Percentiles rank a stretch among this genome's conserved stretches.
Conservation (phyloP, 1,140 invertebrate species). For the Drosophila auraria region DNA sequence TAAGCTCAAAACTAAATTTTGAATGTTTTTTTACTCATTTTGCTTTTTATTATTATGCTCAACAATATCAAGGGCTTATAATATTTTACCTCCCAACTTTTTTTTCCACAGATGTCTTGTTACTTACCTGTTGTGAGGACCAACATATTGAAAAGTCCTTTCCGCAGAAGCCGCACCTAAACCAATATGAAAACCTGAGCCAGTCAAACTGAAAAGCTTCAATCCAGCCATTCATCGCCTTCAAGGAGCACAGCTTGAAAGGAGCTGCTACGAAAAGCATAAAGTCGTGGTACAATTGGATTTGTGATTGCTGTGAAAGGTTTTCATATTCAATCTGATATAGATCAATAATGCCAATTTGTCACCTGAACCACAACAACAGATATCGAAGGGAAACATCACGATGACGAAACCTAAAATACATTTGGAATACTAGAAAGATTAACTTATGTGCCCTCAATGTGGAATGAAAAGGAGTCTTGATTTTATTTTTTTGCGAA, state of each 20-base stretch:
- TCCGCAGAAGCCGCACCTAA: conserved; percentile 1
- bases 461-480: neutral
- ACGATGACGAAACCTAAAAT: neutral
- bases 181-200: conserved; percentile 17
- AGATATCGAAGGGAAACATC: neutral
- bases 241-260: neutral
- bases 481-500: too few relatives aligned
- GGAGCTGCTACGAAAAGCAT: conserved; percentile 15
- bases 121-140: conserved; percentile 10
- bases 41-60: too few relatives aligned
- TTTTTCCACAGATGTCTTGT: neutral
- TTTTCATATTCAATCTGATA: conserved; percentile 31
- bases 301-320: conserved; percentile 36
- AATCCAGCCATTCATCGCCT: conserved; percentile 23
- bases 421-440: neutral
- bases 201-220: conserved; percentile 11
- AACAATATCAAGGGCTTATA: neutral
- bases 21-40: too few relatives aligned
- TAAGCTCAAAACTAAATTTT: too few relatives aligned
- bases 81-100: neutral
- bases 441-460: neutral
- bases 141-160: conserved; percentile 10
- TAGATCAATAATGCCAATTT: conserved; percentile 34
- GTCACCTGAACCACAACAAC: conserved; percentile 14
- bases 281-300: conserved; percentile 35